A percentile compares a stretch with the other conserved stretches of the same genome.
These are phyloP conservation scores for Melitaea athalia DNA, from an alignment of 2,888 invertebrate genomes.

Conservation along the genomic window DNA sequence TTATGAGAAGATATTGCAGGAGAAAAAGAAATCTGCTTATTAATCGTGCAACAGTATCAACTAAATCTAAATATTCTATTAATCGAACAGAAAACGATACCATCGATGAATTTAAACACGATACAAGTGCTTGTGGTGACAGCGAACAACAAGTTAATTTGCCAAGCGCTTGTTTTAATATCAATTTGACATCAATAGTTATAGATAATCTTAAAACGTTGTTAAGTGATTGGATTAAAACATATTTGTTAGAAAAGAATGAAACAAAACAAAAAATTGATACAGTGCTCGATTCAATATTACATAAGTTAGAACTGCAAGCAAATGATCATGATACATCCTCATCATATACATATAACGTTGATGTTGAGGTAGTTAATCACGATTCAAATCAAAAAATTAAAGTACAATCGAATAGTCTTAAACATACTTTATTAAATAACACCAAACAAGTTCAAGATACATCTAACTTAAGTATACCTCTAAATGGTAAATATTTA, in stretches of 20 bases:
- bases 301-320: conserved; percentile 50
- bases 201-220: conserved; percentile 62
- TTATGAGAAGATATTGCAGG: conserved; percentile 59
- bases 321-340: conserved; percentile 38
- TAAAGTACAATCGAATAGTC: background rate
- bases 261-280: conserved; percentile 57
- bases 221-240: conserved; percentile 59
- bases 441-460: background rate
- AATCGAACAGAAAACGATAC: conserved; percentile 51
- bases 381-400: conserved; percentile 43
- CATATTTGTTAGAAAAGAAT: conserved; percentile 54
- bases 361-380: conserved; percentile 52
- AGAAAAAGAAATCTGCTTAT: conserved; percentile 49
- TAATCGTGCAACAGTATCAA: conserved; percentile 43
- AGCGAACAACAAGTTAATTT: conserved; percentile 43
- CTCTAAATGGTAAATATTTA: conserved; percentile 51
- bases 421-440: conserved; percentile 2
- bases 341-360: conserved; percentile 57
- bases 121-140: conserved; percentile 59
- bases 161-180: conserved; percentile 37
- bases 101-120: conserved; percentile 49
- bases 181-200: conserved; percentile 57
- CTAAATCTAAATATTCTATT: conserved; percentile 54
- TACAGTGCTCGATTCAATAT: conserved; percentile 56
- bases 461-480: conserved; percentile 51